Base-by-base conservation (phyloP, 1,140 invertebrate genomes). In the Medauroidea extradentata region DNA sequence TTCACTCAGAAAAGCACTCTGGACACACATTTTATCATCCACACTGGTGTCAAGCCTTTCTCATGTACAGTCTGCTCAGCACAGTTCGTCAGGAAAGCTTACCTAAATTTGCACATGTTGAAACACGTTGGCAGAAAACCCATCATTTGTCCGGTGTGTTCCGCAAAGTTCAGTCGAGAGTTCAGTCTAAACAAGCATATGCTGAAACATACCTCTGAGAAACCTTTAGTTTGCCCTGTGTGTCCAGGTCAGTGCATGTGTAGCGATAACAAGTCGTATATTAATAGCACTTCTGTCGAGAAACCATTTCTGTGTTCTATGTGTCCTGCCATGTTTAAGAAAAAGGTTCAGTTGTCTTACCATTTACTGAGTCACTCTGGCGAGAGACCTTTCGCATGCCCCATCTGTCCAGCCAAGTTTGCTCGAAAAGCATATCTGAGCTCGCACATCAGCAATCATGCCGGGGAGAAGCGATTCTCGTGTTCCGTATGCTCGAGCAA, bases 361-460 rank as follows among this genome's bases (percentile, higher is more conserved):
- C 78, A 81, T 39, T 65, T 78, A 29, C 72, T 75, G 49, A 60
- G 73, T 4, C 77, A 78, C 61, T 46, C 43, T 5, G 43, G 43
- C 16, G 75, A 75, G 14, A 69, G 70, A 2, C 69, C 73, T 3
- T 76, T 67, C 9, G 74, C 75, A 18, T 81, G 81, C 62, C 71
- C 76, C 2, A 69, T 71, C 0, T 81, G 80, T 61, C 78, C 77
- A 0, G 73, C 72, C 56, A 65, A 69, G 0, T 78, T 78, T 51
- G 67, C 69, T 11, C 69, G 71, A 0, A 67, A 65, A 27, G 66
- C 70, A 48, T 72, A 77, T 8, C 61, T 76, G n/a, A 71, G 74
- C 16, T 69, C 75, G 16, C 73, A 77, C 42, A 71, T 75, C 25
- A 68, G 71, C 50, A 78, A 79, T 11, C 80, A 81, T 62, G 77